These are phyloP conservation scores for Samia ricini DNA, from an alignment of 1,140 invertebrate genomes.

Conservation along the genomic window DNA sequence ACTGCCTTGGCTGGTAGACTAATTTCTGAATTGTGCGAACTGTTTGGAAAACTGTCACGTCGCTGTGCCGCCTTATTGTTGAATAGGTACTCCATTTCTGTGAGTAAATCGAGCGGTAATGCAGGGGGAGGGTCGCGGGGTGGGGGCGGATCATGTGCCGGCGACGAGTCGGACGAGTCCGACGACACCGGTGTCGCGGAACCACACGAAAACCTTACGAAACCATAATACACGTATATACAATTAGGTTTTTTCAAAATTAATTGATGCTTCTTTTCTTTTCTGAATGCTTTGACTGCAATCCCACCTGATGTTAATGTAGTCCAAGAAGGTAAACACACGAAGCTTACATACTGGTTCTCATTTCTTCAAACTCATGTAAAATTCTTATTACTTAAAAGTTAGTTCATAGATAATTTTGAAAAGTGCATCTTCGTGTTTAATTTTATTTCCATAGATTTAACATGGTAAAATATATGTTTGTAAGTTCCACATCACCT, in stretches of 20 bases:
- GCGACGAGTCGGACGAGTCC: slow-evolving; percentile 56
- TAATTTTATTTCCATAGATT: no score
- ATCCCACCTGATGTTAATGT: no score
- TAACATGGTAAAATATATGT: no score
- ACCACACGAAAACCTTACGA: slow-evolving; percentile 58
- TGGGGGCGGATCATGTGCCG: slow-evolving; percentile 30
- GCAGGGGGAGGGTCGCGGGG: slow-evolving; percentile 41
- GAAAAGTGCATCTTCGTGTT: no score
- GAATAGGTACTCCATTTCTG: slow-evolving; percentile 63
- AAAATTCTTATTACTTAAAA: no score
- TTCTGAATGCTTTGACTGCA: no score
- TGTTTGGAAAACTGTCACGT: slow-evolving; percentile 53
- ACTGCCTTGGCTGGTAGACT: slow-evolving; percentile 56
- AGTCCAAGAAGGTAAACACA: no score
- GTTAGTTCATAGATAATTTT: no score
- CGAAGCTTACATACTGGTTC: no score
- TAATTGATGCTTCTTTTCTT: no score
- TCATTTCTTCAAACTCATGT: no score
- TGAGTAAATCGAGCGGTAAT: slow-evolving; percentile 55
- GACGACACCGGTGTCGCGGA: slow-evolving; percentile 65
- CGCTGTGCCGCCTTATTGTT: slow-evolving; percentile 38
- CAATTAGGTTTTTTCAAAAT: not conserved
- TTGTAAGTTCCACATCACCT: no score
- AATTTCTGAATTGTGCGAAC: slow-evolving; percentile 41
- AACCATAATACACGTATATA: not conserved